Evolutionary conservation across 92 coral and sea anemone species (phyloP).

Genomic region (Isaurus tuberculatus): DNA sequence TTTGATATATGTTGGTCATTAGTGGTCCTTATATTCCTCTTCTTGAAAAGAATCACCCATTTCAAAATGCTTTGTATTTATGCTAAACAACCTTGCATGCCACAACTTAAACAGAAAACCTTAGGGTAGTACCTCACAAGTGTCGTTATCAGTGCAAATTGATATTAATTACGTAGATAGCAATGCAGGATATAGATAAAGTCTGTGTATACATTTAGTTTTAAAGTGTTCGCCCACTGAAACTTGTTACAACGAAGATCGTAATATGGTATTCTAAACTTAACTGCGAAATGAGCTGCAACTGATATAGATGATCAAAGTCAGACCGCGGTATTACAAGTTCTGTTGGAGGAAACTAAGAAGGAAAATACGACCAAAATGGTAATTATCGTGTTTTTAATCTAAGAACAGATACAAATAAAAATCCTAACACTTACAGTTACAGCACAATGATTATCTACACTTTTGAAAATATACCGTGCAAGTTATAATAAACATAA

Average conservation of each 20-base stretch:
- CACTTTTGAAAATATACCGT: too few species aligned
- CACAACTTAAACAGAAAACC: too few species aligned
- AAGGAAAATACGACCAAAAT: neutral
- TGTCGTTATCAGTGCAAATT: too few species aligned
- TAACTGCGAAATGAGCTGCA: neutral
- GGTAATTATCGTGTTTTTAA: neutral
- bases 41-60: too few species aligned
- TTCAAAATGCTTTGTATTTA: neutral
- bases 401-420: neutral
- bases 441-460: too few species aligned
- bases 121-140: too few species aligned
- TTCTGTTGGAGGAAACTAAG: neutral
- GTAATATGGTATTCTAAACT: neutral
- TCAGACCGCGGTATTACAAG: neutral
- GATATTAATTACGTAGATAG: too few species aligned
- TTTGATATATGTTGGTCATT: neutral
- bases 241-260: too few species aligned
- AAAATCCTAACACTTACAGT: neutral
- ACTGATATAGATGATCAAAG: neutral
- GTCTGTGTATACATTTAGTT: too few species aligned
- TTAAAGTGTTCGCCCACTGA: too few species aligned
- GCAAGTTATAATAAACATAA: too few species aligned
- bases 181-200: too few species aligned
- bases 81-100: neutral
- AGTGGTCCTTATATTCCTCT: neutral